Base-by-base conservation (phyloP, 2,797 vertebrate species). In the Zonotrichia albicollis region DNA sequence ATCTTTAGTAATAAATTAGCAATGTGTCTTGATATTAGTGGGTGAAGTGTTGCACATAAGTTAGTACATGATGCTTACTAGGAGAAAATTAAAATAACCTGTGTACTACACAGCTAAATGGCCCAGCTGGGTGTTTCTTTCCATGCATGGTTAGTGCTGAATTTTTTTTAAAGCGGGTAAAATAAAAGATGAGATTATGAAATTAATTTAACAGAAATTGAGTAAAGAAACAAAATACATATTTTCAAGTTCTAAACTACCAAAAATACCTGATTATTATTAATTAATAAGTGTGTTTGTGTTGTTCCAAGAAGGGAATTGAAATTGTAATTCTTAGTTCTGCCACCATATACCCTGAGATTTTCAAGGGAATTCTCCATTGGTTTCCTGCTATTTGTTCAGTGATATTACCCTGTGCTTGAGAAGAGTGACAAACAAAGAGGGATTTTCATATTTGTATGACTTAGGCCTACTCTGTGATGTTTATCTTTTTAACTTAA, bases 381-480 rank as follows among this genome's bases (percentile, higher is more conserved):
- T 79, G 96, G 73, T 68, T 94, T 96, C 70, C 80, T 98, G 97
- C 94, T 97, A 97, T 98, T 98, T 98, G 84, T 96, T 96, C 93
- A 86, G 43, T 74, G 48, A 61, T 96, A 97, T 94, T 95, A 91
- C 91, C 95, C 92, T 81, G 90, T 95, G 92, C 90, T 93, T 46
- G 78, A 87, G 90, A 93, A 79, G 80, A 84, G 87, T 75, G 84
- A 94, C 84, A 96, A 93, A 96, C 94, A 84, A 64, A 62, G 75
- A 85, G 87, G 82, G 70, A 92, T 93, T 96, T 97, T 88, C 91
- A 88, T 97, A 81, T 96, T 96, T 94, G 93, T 95, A 53, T 83
- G 89, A 68, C 71, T 96, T 95, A 84, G 93, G 82, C 79, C 93
- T 89, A 30, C 81, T 93, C 17, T 82, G 75, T 81, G 79, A 22